Evolutionary conservation across 2,888 invertebrate genomes (phyloP).

Genomic region (Gymnosoma rotundatum): DNA sequence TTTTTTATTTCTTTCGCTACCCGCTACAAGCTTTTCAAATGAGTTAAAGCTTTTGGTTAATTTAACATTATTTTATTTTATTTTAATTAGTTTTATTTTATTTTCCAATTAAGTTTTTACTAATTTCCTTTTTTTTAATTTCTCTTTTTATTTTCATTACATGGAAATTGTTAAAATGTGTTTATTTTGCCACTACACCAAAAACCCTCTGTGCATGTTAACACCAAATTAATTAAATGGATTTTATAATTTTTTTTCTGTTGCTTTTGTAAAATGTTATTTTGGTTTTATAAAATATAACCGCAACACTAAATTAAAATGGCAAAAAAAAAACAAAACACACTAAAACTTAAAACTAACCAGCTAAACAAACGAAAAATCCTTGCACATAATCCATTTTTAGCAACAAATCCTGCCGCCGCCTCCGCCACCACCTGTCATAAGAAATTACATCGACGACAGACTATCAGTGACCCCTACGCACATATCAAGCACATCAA

Average conservation of each 20-base stretch:
- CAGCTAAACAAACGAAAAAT: slow-evolving; percentile 67
- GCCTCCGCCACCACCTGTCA: slow-evolving; percentile 74
- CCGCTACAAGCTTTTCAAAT: background rate
- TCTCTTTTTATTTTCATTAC: slow-evolving; percentile 52
- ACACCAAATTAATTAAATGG: slow-evolving; percentile 58
- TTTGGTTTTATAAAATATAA: slow-evolving; percentile 56
- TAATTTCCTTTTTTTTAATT: slow-evolving; percentile 50
- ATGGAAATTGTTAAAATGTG: slow-evolving; percentile 41
- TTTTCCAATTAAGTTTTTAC: slow-evolving; percentile 34
- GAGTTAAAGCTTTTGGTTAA: background rate
- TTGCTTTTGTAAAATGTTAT: slow-evolving; percentile 54
- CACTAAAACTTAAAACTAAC: slow-evolving; percentile 69
- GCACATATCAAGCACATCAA: slow-evolving; percentile 77
- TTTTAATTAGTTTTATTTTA: background rate
- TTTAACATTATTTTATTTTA: background rate
- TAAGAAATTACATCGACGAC: slow-evolving; percentile 78
- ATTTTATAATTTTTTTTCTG: slow-evolving; percentile 35
- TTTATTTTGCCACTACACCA: slow-evolving; percentile 21
- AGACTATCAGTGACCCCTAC: slow-evolving; percentile 80
- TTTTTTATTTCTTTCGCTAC: too few relatives aligned
- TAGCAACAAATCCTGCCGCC: slow-evolving; percentile 78
- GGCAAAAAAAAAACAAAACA: slow-evolving; percentile 63
- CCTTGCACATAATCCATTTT: slow-evolving; percentile 81
- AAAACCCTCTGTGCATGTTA: slow-evolving; percentile 49
- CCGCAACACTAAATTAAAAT: slow-evolving; percentile 66